These are phyloP conservation scores for Lamproptera curius DNA, from an alignment of 2,888 invertebrate genomes.

Conservation along the genomic window DNA sequence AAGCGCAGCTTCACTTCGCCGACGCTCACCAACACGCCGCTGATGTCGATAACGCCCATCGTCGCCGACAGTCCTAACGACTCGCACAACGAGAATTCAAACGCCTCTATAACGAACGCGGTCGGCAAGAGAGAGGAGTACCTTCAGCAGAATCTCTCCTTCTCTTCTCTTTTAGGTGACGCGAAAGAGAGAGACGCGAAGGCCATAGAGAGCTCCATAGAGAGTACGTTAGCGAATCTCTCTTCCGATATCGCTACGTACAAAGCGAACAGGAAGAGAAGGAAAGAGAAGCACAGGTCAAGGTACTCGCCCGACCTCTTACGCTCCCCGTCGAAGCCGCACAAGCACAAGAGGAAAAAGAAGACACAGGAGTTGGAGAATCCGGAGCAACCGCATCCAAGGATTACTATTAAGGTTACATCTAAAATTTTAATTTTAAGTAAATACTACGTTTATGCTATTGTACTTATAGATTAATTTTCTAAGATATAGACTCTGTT, in stretches of 20 bases:
- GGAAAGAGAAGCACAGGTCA: conserved; percentile 87
- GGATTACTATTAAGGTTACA: conserved; percentile 92
- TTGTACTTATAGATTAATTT: no score
- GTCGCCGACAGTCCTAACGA: conserved; percentile 73
- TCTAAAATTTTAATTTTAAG: no score
- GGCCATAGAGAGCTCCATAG: conserved; percentile 67
- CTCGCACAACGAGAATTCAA: conserved; percentile 72
- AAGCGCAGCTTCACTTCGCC: conserved; percentile 74
- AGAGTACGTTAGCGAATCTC: conserved; percentile 64
- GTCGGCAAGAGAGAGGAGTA: conserved; percentile 47
- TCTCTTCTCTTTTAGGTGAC: conserved; percentile 67
- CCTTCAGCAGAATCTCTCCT: conserved; percentile 62
- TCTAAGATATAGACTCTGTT: no score
- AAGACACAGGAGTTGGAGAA: conserved; percentile 83
- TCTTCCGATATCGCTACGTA: conserved; percentile 73
- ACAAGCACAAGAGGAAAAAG: conserved; percentile 89
- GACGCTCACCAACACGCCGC: conserved; percentile 67
- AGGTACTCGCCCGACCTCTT: conserved; percentile 84
- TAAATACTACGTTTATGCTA: no score
- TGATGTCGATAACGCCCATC: conserved; percentile 74
- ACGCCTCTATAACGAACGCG: conserved; percentile 53
- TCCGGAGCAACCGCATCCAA: conserved; percentile 79
- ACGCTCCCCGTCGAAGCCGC: conserved; percentile 83
- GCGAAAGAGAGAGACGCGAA: conserved; percentile 65
- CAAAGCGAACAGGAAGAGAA: conserved; percentile 82